A percentile compares a stretch with the other conserved stretches of the same genome.
These are phyloP conservation scores for Ornithoptera alexandrae DNA, from an alignment of 2,888 invertebrate genomes.

Conservation along the genomic window DNA sequence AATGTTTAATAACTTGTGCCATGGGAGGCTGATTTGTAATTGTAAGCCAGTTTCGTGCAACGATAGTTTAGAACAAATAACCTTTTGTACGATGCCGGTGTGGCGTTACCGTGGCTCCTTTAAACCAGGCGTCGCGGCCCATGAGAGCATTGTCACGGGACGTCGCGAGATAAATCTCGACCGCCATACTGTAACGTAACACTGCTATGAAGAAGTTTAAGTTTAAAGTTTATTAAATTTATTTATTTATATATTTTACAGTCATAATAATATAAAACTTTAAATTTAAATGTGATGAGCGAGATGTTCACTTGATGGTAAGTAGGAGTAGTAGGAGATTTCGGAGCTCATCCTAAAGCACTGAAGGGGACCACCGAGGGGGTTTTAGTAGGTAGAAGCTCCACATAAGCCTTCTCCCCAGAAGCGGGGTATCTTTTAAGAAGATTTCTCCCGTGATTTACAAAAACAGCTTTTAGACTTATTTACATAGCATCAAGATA, in stretches of 20 bases:
- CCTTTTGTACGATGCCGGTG: slow-evolving; percentile 37
- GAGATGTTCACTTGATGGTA: too few relatives aligned
- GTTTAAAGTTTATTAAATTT: not conserved
- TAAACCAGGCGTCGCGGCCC: slow-evolving; percentile 22
- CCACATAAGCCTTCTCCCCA: too few relatives aligned
- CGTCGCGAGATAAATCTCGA: slow-evolving; percentile 18
- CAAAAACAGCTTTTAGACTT: too few relatives aligned
- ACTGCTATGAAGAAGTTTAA: not conserved
- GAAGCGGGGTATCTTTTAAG: too few relatives aligned
- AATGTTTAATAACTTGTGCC: slow-evolving; percentile 73
- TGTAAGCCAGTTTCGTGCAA: slow-evolving; percentile 53
- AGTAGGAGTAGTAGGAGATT: too few relatives aligned
- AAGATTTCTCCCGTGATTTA: too few relatives aligned
- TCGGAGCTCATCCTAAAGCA: too few relatives aligned
- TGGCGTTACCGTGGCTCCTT: slow-evolving; percentile 35
- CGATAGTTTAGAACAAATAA: slow-evolving; percentile 62
- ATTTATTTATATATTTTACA: not conserved
- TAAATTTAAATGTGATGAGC: too few relatives aligned
- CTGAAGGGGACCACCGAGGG: too few relatives aligned
- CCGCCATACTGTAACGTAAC: not conserved
- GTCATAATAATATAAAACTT: too few relatives aligned
- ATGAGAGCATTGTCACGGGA: slow-evolving; percentile 19
- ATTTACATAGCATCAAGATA: too few relatives aligned
- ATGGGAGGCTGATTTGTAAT: slow-evolving; percentile 68
- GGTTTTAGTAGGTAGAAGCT: too few relatives aligned